Conservation (phyloP, 2,113 vertebrate genomes). For the Daubentonia madagascariensis region DNA sequence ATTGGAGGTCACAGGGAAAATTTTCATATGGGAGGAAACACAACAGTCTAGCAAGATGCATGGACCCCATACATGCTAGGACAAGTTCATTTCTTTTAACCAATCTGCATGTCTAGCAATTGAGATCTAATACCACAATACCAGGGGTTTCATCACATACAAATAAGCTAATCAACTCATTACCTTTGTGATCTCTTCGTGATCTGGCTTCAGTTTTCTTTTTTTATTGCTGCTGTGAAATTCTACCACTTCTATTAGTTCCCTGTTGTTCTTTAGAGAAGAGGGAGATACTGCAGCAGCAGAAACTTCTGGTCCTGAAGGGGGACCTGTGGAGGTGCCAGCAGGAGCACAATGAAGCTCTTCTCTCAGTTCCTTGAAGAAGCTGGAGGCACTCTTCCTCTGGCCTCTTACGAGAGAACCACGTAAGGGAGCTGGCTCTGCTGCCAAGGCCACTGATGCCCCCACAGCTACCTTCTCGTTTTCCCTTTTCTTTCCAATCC, state of each 20-base stretch:
- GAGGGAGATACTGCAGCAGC: background rate
- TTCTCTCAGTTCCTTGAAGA: constrained; percentile 73
- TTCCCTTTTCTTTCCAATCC: constrained; percentile 51
- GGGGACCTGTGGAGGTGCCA: rapidly evolving
- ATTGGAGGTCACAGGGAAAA: background rate
- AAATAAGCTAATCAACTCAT: background rate
- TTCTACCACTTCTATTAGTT: constrained; percentile 83
- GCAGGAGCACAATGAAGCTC: constrained; percentile 39
- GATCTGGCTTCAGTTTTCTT: constrained; percentile 47
- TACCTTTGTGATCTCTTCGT: constrained; percentile 63
- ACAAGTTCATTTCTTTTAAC: background rate
- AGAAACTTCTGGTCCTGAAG: background rate
- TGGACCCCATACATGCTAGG: background rate
- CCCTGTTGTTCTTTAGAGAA: background rate
- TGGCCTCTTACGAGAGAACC: background rate
- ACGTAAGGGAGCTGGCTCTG: background rate
- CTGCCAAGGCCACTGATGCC: rapidly evolving
- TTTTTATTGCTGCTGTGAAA: constrained; percentile 87
- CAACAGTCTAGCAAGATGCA: too few species aligned
- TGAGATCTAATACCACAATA: background rate
- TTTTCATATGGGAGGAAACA: background rate
- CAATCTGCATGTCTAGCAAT: background rate
- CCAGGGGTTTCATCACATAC: background rate
- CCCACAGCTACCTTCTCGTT: background rate
- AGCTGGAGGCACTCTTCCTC: constrained; percentile 57